phyloP scores from a whole-genome alignment of 2,888 invertebrate species.

The Luffia ferchaultella region DNA sequence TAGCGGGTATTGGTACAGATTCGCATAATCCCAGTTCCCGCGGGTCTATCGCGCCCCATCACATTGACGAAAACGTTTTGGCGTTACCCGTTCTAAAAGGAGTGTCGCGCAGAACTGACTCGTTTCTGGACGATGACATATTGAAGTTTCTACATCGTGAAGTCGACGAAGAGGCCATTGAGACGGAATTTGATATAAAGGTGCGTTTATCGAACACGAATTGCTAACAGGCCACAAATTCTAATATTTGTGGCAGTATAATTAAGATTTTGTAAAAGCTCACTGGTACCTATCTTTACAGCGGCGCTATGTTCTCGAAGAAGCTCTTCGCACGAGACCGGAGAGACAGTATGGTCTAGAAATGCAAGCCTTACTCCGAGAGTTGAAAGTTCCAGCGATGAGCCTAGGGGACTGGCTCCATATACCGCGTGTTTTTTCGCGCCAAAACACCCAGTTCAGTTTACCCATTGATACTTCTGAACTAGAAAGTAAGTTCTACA shows the following conservation, averaged over 20 bases:
- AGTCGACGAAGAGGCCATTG: conserved; percentile 72
- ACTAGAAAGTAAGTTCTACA: conserved; percentile 32
- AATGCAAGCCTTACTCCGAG: conserved; percentile 53
- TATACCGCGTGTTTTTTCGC: conserved; percentile 77
- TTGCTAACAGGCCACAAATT: background rate
- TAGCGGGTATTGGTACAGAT: conserved; percentile 70
- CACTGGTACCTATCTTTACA: too few relatives aligned
- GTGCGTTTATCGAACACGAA: conserved; percentile 28
- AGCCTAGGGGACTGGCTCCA: conserved; percentile 69
- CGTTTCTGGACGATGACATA: conserved; percentile 68
- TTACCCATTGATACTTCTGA: conserved; percentile 70
- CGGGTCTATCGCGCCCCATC: conserved; percentile 66
- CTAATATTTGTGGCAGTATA: too few relatives aligned
- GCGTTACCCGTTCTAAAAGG: conserved; percentile 31
- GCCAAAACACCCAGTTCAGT: conserved; percentile 78
- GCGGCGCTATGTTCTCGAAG: conserved; percentile 73
- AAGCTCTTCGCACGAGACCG: conserved; percentile 68
- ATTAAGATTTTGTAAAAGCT: too few relatives aligned
- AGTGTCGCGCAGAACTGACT: conserved; percentile 29
- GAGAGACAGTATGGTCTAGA: conserved; percentile 49
- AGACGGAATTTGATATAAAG: conserved; percentile 73
- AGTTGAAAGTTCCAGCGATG: conserved; percentile 51
- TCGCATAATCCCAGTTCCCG: conserved; percentile 74
- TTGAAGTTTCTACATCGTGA: conserved; percentile 72
- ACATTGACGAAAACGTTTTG: conserved; percentile 33